Conservation (phyloP, 2,797 vertebrate species). For the Balearica regulorum region DNA sequence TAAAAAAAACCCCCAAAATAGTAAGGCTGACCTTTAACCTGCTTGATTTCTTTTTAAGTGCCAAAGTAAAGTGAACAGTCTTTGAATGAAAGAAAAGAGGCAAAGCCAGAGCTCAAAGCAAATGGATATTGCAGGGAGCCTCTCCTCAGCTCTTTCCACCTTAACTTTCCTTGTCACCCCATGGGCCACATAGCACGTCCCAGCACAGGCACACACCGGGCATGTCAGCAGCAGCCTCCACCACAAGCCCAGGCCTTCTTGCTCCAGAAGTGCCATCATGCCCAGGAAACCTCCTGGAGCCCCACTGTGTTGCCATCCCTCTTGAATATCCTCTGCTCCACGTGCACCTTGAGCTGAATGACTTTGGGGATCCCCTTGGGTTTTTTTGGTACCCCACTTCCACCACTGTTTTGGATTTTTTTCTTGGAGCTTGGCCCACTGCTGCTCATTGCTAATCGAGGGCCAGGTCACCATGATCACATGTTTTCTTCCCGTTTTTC, state of each 20-base stretch:
- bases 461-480: not conserved
- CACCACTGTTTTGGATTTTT: fast-evolving
- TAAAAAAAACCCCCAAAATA: not conserved
- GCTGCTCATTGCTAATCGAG: not conserved
- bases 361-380: not conserved
- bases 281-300: not conserved
- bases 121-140: not conserved
- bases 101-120: not conserved
- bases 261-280: not conserved
- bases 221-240: not conserved
- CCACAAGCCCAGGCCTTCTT: not conserved
- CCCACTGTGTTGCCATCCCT: not conserved
- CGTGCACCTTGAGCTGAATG: not conserved
- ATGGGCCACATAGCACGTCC: not conserved
- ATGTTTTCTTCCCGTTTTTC: not conserved
- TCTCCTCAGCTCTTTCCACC: not conserved
- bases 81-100: not conserved
- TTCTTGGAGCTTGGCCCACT: not conserved
- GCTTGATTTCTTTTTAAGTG: not conserved
- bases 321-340: not conserved
- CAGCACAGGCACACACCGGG: fast-evolving
- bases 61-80: not conserved
- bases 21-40: not conserved
- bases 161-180: not conserved
- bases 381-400: not conserved